Evolutionary conservation across 2,888 invertebrate species (phyloP), one percentile per base, ranked within the genome.

Genomic region (Choristoneura rosaceana): DNA sequence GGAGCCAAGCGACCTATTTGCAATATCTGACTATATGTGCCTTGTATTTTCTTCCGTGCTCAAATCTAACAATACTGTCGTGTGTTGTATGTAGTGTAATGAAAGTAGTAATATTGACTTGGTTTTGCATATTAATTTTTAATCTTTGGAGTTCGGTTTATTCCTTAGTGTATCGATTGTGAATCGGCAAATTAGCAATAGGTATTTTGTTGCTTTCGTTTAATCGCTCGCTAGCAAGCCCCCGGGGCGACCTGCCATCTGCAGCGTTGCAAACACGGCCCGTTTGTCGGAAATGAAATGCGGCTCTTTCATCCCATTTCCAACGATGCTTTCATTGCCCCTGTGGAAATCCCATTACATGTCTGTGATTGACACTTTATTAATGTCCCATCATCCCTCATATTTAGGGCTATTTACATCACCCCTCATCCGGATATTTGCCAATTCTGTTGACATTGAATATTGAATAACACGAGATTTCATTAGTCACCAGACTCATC

Each of bases 231-330:
- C 68, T 38, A 73, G 71, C 79, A 74, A 74, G 69, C 80, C 80
- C 81, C 80, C 73, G 70, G 78, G 79, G 78, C 74, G 80, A 80
- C 75, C 80, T 79, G 83, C 84, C 84, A 85, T 78, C 74, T 70
- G 70, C 83, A 83, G 79, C 70, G 69, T 83, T 82, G 79, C 77
- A 78, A 82, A 80, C 78, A 77, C 74, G 80, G 71, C 78, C 76
- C 69, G 67, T 76, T 77, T 74, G 68, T 75, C 80, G 86, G 86
- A 87, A 86, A 85, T 86, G 80, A 83, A 81, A 79, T 73, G 73
- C 66, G 66, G 75, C 76, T 77, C 77, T 79, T 73, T 77, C 73
- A 74, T 78, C 74, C 77, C 75, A 78, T 82, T 82, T 79, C 81
- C 78, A 78, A 74, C 77, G 61, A 79, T 77, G 79, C 81, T 82